Conservation (phyloP, 2,113 vertebrate genomes). For the Hiodon alosoides region DNA sequence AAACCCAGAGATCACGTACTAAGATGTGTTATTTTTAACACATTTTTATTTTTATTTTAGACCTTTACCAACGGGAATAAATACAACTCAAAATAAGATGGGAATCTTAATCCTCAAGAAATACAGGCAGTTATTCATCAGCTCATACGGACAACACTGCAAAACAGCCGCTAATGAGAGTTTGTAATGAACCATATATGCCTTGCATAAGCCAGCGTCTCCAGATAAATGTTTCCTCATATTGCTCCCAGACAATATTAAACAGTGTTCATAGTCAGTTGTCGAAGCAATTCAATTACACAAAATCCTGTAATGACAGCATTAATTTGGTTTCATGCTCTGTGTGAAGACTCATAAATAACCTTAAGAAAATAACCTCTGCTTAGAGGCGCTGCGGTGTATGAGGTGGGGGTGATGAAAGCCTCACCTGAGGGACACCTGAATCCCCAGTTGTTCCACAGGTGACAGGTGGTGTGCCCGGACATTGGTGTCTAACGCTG, state of each 20-base stretch:
- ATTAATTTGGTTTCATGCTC: not conserved
- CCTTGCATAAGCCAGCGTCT: slow-evolving; percentile 46
- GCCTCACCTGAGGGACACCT: slow-evolving; percentile 68
- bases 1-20: not conserved
- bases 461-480: slow-evolving; percentile 60
- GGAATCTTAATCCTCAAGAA: no score
- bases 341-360: not conserved
- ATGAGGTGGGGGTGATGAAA: not conserved
- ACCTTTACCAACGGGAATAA: not conserved
- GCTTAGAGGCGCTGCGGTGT: not conserved
- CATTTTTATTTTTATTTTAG: not conserved
- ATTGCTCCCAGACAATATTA: slow-evolving; percentile 27
- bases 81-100: no score
- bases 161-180: slow-evolving; percentile 24
- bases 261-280: slow-evolving; percentile 24
- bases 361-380: not conserved
- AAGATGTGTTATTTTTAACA: no score
- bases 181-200: slow-evolving; percentile 47
- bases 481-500: slow-evolving; percentile 52
- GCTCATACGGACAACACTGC: not conserved
- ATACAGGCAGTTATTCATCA: not conserved
- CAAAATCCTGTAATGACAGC: not conserved
- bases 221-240: slow-evolving; percentile 4
- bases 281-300: not conserved
- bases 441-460: slow-evolving; percentile 69